Base-by-base conservation (phyloP, 2,113 vertebrate species). In the Orthonyx spaldingii region DNA sequence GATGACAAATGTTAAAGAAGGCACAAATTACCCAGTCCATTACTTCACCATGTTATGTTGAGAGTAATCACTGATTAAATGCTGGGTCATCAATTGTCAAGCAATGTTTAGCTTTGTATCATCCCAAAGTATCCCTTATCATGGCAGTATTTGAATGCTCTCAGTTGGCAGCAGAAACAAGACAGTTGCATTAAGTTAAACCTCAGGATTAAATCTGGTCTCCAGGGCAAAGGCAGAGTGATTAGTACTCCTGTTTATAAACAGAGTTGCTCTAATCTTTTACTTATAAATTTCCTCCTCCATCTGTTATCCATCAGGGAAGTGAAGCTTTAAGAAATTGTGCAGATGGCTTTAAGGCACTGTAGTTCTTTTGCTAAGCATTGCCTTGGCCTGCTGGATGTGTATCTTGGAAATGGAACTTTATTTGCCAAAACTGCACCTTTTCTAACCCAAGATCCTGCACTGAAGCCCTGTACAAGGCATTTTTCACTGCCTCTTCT, bases 161-260 rank as follows among this genome's bases (percentile, higher is more conserved):
- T 89, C 80, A 21, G 61, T 61, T 95, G 77, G 89, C 96, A 96
- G 81, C 76, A 97, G 82, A 95, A 94, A 74, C 55, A 94, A 93
- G 94, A 94, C 93, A 93, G 96, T 94, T 87, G 87, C 74, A 91
- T 94, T 92, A 91, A 94, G 50, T 89, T 95, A 96, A 96, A 95
- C 53, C 81, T 77, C 30, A 55, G 94, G 87, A 97, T 96, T 96
- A 97, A 87, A 95, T 97, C 88, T 95, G 74, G 59, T 96, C 95
- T 95, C 92, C 69, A 49, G 96, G 93, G 90, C 86, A 95, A 89
- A 94, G 83, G 88, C 95, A 91, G 86, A 87, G 85, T 94, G 92
- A 97, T 97, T 96, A 97, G 88, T 95, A 95, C 88, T 95, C 80
- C 82, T 97, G 92, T 89, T 96, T 96, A 96, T 96, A 96, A 96